Conservation (phyloP, 2,797 vertebrate genomes). For the Catamblyrhynchus diadema region DNA sequence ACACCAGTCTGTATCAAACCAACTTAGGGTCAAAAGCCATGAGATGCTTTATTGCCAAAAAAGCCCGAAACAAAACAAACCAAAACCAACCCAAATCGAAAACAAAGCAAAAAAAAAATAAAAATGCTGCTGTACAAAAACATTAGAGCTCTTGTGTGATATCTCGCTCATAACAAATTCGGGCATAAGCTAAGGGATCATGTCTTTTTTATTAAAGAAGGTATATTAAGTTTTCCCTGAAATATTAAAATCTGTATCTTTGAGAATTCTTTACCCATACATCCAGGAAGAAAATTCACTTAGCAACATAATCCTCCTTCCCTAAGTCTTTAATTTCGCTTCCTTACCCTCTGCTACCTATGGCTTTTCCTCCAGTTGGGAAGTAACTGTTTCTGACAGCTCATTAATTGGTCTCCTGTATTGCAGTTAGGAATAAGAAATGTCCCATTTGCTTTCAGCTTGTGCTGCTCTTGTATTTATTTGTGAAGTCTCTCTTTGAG, state of each 20-base stretch:
- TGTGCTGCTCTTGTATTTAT: not conserved
- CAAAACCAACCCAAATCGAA: not conserved
- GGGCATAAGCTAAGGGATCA: not conserved
- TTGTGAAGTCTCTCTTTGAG: slow-evolving; percentile 1
- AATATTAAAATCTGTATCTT: not conserved
- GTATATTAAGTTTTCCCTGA: not conserved
- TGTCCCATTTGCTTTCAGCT: slow-evolving; percentile 20
- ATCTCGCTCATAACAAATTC: not conserved
- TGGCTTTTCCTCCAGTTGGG: not conserved
- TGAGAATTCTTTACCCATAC: not conserved
- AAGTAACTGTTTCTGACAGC: slow-evolving; percentile 22
- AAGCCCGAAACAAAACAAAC: not conserved
- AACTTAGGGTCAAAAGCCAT: not conserved
- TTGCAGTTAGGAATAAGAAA: not conserved
- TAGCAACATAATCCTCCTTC: not conserved
- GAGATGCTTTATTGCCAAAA: not conserved
- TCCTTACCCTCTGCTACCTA: not conserved
- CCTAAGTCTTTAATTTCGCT: not conserved
- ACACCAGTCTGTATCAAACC: not conserved
- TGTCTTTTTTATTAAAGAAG: not conserved
- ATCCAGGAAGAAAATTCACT: not conserved
- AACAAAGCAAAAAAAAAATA: not conserved
- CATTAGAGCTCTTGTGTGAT: not conserved
- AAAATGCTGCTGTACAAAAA: not conserved
- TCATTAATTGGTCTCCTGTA: slow-evolving; percentile 19